phyloP scores from a whole-genome alignment of 2,797 vertebrate species.

The Furcifer pardalis region DNA sequence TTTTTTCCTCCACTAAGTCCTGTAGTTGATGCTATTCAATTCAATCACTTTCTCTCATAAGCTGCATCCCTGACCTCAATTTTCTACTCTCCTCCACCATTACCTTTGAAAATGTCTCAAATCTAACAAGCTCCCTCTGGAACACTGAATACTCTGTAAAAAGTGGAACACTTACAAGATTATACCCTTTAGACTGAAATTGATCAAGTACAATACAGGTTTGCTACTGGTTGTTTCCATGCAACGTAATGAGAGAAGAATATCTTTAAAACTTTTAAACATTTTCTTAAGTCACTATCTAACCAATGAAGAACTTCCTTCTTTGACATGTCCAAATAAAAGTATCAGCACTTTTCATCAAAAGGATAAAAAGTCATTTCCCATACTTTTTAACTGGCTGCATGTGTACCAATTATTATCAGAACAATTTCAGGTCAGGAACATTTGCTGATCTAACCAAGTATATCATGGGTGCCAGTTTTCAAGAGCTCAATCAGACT shows the following conservation, averaged over 20 bases:
- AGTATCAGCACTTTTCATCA: neutral
- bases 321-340: neutral
- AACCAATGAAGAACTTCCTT: neutral
- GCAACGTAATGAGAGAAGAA: neutral
- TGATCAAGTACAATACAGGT: neutral
- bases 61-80: too few relatives aligned
- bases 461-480: neutral
- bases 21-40: too few relatives aligned
- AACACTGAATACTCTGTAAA: neutral
- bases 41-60: too few relatives aligned
- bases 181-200: neutral
- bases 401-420: neutral
- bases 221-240: neutral
- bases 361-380: neutral
- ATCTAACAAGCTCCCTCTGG: neutral
- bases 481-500: neutral
- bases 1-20: too few relatives aligned
- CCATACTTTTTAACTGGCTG: neutral
- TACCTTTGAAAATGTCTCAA: neutral
- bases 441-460: neutral
- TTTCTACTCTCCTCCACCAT: too few relatives aligned
- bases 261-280: neutral
- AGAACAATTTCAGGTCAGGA: neutral
- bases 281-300: neutral
- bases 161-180: neutral